Evolutionary conservation across 2,888 invertebrate genomes (phyloP), one percentile per base, ranked within the genome.

Genomic region (Graphium colonna): DNA sequence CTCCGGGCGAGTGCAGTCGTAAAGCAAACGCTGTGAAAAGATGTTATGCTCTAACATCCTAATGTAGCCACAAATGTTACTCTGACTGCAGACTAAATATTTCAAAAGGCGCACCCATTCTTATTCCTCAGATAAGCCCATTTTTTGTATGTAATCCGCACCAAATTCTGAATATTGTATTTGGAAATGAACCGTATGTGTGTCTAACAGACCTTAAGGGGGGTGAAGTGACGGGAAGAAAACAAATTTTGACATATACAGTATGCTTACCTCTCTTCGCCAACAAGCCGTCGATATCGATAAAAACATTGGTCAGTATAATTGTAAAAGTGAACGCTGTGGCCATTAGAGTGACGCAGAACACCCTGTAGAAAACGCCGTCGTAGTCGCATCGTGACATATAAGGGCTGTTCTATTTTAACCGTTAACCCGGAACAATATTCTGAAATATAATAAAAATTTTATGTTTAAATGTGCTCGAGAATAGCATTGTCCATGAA

Each of bases 331-430:
- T 75, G 47, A 84, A 69, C 0, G 82, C 82, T 1, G 79, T 69
- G 0, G 64, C 72, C 9, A 88, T 64, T 3, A 87, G 69, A 0
- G 81, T 77, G 17, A 79, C 61, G 55, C 80, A 85, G 60, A 82
- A 76, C 58, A 88, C 75, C 57, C 82, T 73, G 74, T 82, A 79
- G 70, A 82, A 84, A 0, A 79, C 66, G 13, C 69, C 73, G 63
- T 83, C 84, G 73, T 76, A 75, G 59, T 78, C 75, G 73, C 81
- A 84, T 77, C 78, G 79, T 62, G 79, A 61, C 85, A 86, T 84
- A 45, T 50, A 50, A 26, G 16, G 44, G 54, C 45, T 45, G 44
- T 33, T 45, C 18, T 9, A 1, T 40, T 17, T 16, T 10, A 33
- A 40, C 16, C 41, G 33, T 15, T 17, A 28, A 33, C 17, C 12